These are phyloP conservation scores for Aramus guarauna DNA, from an alignment of 2,113 vertebrate species.

Conservation along the genomic window DNA sequence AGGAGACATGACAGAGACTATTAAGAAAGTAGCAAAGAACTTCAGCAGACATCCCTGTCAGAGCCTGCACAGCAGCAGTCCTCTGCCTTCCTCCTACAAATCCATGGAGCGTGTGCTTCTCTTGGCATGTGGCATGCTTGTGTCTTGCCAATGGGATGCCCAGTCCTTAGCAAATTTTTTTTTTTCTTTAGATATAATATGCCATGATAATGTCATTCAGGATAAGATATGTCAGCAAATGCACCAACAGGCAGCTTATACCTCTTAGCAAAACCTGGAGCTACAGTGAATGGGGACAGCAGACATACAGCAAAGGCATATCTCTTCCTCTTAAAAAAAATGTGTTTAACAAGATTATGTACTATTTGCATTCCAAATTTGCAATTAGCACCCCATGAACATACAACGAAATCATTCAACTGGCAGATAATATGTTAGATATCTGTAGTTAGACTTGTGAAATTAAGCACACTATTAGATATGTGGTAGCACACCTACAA, in stretches of 20 bases:
- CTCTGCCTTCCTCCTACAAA: not conserved
- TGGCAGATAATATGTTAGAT: slow-evolving; percentile 11
- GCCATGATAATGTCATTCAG: slow-evolving; percentile 13
- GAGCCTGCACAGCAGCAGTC: not conserved
- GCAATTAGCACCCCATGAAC: slow-evolving; percentile 46
- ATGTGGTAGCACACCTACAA: not conserved
- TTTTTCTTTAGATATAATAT: slow-evolving; percentile 20
- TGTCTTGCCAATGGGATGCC: slow-evolving; percentile 40
- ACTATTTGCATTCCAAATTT: slow-evolving; percentile 37
- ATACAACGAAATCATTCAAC: slow-evolving; percentile 26
- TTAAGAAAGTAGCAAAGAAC: slow-evolving; percentile 22
- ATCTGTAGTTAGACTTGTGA: not conserved
- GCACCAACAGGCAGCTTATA: not conserved
- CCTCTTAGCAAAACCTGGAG: slow-evolving; percentile 33
- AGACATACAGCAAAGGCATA: not conserved
- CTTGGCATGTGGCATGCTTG: not conserved
- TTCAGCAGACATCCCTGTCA: slow-evolving; percentile 39
- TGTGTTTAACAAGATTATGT: slow-evolving; percentile 43
- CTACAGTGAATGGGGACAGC: not conserved
- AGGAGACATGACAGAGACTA: not conserved
- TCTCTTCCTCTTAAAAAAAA: slow-evolving; percentile 16
- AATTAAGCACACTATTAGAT: slow-evolving; percentile 7
- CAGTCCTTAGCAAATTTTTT: not conserved
- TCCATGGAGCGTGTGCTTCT: not conserved
- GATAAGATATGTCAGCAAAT: slow-evolving; percentile 27